A percentile compares a stretch with the other conserved stretches of the same genome.
phyloP scores from a whole-genome alignment of 2,113 vertebrate species.

The Promerops cafer region DNA sequence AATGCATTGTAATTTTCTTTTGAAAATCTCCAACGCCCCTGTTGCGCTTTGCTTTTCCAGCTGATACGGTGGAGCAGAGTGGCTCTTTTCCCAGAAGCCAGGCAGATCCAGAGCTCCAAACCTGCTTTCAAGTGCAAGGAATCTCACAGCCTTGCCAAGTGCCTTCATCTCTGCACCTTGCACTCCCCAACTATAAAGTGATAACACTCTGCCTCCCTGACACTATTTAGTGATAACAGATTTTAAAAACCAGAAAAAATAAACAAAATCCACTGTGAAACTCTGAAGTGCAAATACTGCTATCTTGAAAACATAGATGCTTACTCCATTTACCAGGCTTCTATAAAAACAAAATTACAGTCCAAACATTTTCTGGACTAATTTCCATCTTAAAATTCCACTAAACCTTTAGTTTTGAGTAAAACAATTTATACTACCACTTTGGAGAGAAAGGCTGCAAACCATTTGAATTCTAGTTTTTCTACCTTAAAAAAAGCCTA shows the following conservation, averaged over 20 bases:
- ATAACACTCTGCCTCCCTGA: not conserved
- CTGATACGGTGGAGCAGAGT: not conserved
- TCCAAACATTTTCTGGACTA: not conserved
- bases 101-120: not conserved
- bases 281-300: not conserved
- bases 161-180: not conserved
- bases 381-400: not conserved
- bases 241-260: not conserved
- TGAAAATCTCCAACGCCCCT: not conserved
- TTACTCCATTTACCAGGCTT: not conserved
- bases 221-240: not conserved
- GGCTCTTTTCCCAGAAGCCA: not conserved
- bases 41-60: accelerated
- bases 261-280: not conserved
- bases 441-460: not conserved
- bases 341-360: not conserved
- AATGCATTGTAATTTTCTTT: not conserved
- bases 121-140: not conserved
- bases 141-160: not conserved
- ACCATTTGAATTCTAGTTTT: not conserved
- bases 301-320: not conserved
- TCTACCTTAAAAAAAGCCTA: not conserved
- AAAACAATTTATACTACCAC: not conserved
- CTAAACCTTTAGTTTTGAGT: not conserved
- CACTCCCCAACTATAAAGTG: not conserved